Percentiles rank a stretch among this genome's conserved stretches.
Evolutionary conservation across 2,797 vertebrate species (phyloP).

Genomic region (Balearica regulorum): DNA sequence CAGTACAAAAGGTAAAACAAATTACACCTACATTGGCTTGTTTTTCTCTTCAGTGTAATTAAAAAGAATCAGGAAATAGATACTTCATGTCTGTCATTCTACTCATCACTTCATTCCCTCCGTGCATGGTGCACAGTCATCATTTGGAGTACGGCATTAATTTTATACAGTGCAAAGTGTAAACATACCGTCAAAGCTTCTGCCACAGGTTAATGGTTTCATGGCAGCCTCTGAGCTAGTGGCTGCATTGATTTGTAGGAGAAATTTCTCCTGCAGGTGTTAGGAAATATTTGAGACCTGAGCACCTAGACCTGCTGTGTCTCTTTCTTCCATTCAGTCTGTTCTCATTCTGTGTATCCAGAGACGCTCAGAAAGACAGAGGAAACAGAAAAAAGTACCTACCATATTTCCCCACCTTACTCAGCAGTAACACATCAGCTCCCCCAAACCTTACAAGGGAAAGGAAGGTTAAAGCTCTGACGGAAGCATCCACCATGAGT

Average conservation of each 20-base stretch:
- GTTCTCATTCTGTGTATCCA: neutral
- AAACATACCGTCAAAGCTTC: neutral
- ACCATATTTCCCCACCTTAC: neutral
- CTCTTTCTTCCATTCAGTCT: neutral
- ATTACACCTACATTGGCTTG: neutral
- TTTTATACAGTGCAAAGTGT: neutral
- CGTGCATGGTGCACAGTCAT: neutral
- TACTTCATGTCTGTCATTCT: neutral
- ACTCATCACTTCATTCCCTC: neutral
- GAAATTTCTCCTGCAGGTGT: neutral
- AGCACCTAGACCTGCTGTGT: neutral
- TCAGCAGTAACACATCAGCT: neutral
- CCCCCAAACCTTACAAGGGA: neutral
- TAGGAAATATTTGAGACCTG: neutral
- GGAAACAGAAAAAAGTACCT: neutral
- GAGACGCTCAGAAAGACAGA: neutral
- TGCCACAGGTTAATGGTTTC: neutral
- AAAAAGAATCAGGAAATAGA: neutral
- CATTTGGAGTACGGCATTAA: neutral
- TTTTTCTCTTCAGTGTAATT: neutral
- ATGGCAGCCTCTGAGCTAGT: neutral
- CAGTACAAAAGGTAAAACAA: neutral
- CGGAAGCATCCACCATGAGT: accelerated
- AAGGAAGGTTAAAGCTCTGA: neutral
- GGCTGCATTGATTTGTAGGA: neutral